Base-by-base conservation (phyloP, 2,113 vertebrate genomes). In the Halichoeres trimaculatus region DNA sequence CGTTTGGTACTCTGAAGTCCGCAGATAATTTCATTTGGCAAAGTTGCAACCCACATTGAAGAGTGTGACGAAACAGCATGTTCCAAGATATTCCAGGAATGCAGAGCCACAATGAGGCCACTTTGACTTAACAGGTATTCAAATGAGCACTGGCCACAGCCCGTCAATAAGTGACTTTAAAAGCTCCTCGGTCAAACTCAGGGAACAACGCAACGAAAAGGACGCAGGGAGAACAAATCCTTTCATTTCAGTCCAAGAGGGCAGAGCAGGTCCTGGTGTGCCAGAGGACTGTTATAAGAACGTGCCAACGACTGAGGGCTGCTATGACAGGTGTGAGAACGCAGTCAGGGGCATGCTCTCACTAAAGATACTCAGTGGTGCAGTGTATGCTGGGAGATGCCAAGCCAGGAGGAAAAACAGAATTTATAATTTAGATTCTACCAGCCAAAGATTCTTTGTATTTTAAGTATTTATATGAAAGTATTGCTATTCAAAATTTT, bases 291-390 rank as follows among this genome's bases (percentile, higher is more conserved):
- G 67, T 47, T 55, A 24, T 67, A 75, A 58, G 81, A 81, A 74
- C 1, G 55, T 64, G 66, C 70, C 73, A 79, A 67, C 12, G 19
- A 17, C 64, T 10, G 41, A 57, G 40, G 54, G 74, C 50, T 54
- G 52, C 60, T 38, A 47, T 86, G 81, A 85, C 87, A 90, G 90
- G 90, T 91, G 90, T 84, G 76, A 78, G 78, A 81, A 79, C 71
- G n/a, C 40, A 9, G 20, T 80, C 10, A 61, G 81, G 77, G 40
- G 41, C 65, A 9, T 3, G 24, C 60, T 84, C 80, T 74, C 58
- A 78, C 14, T 61, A 10, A 67, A 51, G 76, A 76, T 36, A 58
- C 68, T 77, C 59, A 65, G 69, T 81, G 74, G 68, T 73, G 17
- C 20, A 40, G 26, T 66, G 75, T 72, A 88, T 63, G 70, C 64